Evolutionary conservation across 2,797 vertebrate species (phyloP).

Genomic region (Centroberyx gerrardi): DNA sequence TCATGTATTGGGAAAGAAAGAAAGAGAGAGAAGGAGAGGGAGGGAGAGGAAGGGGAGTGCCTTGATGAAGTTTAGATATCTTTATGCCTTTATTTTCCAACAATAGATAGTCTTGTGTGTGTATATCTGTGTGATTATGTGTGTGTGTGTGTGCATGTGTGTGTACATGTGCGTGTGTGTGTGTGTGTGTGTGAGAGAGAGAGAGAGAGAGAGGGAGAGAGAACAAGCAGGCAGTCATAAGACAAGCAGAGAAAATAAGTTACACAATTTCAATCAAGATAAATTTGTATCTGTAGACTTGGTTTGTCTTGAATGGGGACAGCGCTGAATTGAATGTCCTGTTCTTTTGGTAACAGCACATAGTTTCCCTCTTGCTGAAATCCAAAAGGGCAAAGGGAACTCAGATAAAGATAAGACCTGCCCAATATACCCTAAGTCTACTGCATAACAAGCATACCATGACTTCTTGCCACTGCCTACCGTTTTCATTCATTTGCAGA

Average conservation of each 20-base stretch:
- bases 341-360: constrained; percentile 46
- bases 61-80: too few relatives aligned
- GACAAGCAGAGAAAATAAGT: constrained; percentile 44
- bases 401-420: constrained; percentile 12
- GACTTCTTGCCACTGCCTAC: constrained; percentile 54
- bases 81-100: neutral
- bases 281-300: constrained; percentile 23
- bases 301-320: constrained; percentile 35
- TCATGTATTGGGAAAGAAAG: too few relatives aligned
- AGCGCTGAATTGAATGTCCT: constrained; percentile 55
- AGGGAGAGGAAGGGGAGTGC: too few relatives aligned
- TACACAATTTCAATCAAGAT: constrained; percentile 43
- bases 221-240: constrained; percentile 59
- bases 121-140: constrained; percentile 1
- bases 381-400: constrained; percentile 38
- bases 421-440: too few relatives aligned
- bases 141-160: constrained; percentile 1
- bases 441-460: constrained; percentile 27
- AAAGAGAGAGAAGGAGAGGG: too few relatives aligned
- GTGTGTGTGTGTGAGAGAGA: neutral
- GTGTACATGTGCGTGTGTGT: neutral
- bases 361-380: constrained; percentile 46
- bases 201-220: constrained; percentile 1
- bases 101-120: neutral
- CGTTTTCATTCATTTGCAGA: constrained; percentile 51